Percentiles rank a stretch among this genome's conserved stretches.
phyloP scores from a whole-genome alignment of 2,888 invertebrate species.

The Troides helena region DNA sequence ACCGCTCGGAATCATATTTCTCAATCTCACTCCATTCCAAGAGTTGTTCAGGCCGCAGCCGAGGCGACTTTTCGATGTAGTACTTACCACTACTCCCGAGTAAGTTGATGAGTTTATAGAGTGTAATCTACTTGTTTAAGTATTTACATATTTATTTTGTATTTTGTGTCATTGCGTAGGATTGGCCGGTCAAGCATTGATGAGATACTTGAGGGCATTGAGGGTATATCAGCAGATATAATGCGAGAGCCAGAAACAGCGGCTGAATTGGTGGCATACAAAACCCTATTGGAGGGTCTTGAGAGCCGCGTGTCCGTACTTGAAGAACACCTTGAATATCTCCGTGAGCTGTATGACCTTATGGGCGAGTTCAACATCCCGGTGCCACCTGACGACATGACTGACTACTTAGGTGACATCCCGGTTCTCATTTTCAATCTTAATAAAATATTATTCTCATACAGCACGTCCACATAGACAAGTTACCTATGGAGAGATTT shows the following conservation, averaged over 20 bases:
- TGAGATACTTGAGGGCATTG: conserved; percentile 82
- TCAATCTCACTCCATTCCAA: conserved; percentile 86
- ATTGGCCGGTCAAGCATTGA: conserved; percentile 82
- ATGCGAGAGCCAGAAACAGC: conserved; percentile 84
- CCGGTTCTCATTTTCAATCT: neutral
- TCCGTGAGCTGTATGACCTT: conserved; percentile 90
- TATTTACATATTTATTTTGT: neutral
- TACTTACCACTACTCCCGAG: conserved; percentile 83
- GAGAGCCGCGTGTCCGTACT: conserved; percentile 84
- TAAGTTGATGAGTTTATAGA: conserved; percentile 51
- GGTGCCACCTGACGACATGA: conserved; percentile 86
- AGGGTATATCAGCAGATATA: conserved; percentile 83
- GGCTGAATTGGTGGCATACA: conserved; percentile 85
- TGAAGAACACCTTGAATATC: conserved; percentile 87
- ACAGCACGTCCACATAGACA: no score
- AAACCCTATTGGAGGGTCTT: conserved; percentile 85
- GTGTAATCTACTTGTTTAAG: neutral
- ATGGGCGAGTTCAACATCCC: conserved; percentile 89
- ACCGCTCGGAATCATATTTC: conserved; percentile 85
- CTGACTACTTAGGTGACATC: conserved; percentile 75
- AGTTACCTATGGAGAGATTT: no score
- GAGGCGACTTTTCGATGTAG: conserved; percentile 82
- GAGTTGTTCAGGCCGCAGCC: conserved; percentile 86
- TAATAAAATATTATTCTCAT: no score
- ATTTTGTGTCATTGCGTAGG: conserved; percentile 52